Conservation (phyloP, 2,888 invertebrate genomes). For the Deroplatys truncata region DNA sequence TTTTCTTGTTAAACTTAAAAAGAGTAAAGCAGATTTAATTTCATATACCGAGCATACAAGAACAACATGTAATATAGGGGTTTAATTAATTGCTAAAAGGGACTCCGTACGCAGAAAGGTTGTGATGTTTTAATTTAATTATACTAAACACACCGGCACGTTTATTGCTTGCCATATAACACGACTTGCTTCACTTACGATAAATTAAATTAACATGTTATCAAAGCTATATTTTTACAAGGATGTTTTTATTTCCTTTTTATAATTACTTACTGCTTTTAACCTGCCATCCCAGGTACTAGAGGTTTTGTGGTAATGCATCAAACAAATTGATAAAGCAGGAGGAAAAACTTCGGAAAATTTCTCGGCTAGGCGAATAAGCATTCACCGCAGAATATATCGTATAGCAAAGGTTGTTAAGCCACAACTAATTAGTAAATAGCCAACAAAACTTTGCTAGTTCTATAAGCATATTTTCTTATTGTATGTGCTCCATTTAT, state of each 20-base stretch:
- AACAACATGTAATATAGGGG: not conserved
- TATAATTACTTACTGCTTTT: not conserved
- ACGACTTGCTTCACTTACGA: not conserved
- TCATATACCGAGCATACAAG: not conserved
- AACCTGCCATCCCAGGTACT: not conserved
- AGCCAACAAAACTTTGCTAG: no score
- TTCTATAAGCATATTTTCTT: no score
- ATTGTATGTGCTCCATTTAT: no score
- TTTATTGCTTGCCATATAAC: not conserved
- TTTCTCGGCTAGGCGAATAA: not conserved
- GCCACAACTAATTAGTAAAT: no score
- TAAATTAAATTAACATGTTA: not conserved
- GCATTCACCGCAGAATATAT: no score
- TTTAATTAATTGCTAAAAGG: not conserved
- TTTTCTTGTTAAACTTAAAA: not conserved
- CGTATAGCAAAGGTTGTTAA: no score
- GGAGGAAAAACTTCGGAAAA: not conserved
- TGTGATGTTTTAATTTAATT: not conserved
- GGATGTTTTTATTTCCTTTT: not conserved
- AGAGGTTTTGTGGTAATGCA: not conserved
- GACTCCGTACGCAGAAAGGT: not conserved
- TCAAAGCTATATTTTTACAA: not conserved
- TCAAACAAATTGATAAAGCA: not conserved
- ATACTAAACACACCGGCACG: not conserved
- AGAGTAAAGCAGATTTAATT: not conserved